These are phyloP conservation scores for Chlorodrepanis virens DNA, from an alignment of 2,113 vertebrate genomes.

Conservation along the genomic window DNA sequence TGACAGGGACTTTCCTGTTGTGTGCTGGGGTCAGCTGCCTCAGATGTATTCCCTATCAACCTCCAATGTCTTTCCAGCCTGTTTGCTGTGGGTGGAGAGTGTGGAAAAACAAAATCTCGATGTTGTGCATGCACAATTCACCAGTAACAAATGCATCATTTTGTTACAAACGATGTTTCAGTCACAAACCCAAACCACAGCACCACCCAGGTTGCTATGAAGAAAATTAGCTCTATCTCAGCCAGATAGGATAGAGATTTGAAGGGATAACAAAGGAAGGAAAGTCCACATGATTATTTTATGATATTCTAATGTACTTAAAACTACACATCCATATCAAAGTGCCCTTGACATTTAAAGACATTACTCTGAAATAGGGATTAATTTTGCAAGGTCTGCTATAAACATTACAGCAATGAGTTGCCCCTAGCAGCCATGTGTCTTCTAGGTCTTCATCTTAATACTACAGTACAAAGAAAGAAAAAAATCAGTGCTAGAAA, in stretches of 20 bases:
- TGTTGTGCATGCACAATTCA: background rate
- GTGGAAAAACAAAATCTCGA: background rate
- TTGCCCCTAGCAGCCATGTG: background rate
- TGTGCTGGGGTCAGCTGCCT: background rate
- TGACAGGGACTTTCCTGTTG: background rate
- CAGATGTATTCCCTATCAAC: rapidly evolving
- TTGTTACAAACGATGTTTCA: background rate
- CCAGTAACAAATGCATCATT: background rate
- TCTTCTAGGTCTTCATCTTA: background rate
- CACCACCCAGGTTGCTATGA: background rate
- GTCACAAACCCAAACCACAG: background rate
- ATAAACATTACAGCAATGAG: background rate
- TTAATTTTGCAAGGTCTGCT: background rate
- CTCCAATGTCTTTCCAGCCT: background rate
- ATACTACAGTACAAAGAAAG: background rate
- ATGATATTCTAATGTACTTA: background rate
- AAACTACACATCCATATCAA: background rate
- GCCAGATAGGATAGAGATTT: rapidly evolving
- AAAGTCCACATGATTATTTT: background rate
- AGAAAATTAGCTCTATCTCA: background rate
- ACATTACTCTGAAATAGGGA: background rate
- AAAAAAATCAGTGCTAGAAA: background rate
- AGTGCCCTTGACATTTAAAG: background rate
- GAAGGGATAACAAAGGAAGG: background rate
- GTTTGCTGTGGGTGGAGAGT: rapidly evolving